Percentiles rank a stretch among this genome's conserved stretches.
phyloP scores from a whole-genome alignment of 2,113 vertebrate genomes.

The Gymnogyps californianus region DNA sequence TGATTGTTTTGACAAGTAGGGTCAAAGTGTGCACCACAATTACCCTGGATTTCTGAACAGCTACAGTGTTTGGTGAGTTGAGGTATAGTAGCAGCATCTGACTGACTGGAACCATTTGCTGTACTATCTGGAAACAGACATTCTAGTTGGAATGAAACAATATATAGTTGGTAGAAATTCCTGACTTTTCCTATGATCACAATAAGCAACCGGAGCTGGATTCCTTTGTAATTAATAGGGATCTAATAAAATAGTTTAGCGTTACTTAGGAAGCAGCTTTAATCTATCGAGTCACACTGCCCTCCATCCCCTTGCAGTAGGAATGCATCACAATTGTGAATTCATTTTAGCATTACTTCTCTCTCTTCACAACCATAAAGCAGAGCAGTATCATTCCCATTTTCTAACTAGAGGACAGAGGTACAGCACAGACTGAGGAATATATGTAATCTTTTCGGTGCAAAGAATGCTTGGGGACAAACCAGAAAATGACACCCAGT shows the following conservation, averaged over 20 bases:
- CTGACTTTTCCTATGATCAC: neutral
- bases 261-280: neutral
- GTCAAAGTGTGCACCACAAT: neutral
- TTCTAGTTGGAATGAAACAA: neutral
- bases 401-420: neutral
- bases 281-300: neutral
- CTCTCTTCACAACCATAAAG: neutral
- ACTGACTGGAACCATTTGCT: neutral
- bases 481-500: neutral
- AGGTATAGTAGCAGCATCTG: neutral
- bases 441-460: neutral
- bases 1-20: constrained; percentile 38
- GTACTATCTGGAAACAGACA: neutral
- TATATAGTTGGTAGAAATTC: neutral
- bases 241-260: neutral
- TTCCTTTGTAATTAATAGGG: neutral
- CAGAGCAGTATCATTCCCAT: neutral
- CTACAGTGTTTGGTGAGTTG: neutral
- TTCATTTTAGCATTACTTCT: neutral
- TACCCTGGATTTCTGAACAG: neutral
- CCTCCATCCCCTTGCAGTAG: neutral
- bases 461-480: neutral
- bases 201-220: neutral
- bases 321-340: neutral
- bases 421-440: neutral